Evolutionary conservation across 1,140 invertebrate genomes (phyloP), one percentile per base, ranked within the genome.

Genomic region (Telenomus remus): DNA sequence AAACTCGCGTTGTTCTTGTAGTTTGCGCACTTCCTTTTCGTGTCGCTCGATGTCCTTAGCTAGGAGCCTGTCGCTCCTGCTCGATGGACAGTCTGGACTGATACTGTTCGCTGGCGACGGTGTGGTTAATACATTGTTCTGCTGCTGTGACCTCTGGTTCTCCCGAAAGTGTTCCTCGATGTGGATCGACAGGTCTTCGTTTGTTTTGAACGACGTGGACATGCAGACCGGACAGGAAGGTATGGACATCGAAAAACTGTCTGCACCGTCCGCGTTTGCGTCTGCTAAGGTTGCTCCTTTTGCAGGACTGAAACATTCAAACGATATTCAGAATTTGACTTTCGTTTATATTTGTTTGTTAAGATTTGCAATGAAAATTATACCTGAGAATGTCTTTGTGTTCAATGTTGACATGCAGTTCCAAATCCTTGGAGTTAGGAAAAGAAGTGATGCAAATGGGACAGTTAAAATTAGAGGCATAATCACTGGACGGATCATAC

Each of bases 391-490:
- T 91, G 84, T 94, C 92, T 80, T 91, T 90, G 83, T 96, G 95
- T 81, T 95, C 94, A 15, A 95, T 92, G 84, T 96, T 96, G 0
- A 96, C 94, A 84, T 96, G 95, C 8, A 95, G 82, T 84, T 95
- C 94, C 16, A 96, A 89, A 82, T 95, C 94, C n/a, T 92, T 91
- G 8, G 91, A 91, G 65, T 92, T 92, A 14, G 91, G 89, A 84
- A 95, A 95, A 39, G 91, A 91, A 71, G 91, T 90, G 70, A 92
- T 87, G 83, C 94, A 94, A 33, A 95, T 89, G 0, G 94, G 94
- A 84, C 93, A 95, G 63, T 88, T 89, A 59, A 89, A 90, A 10
- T 85, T 77, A 66, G 66, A 61, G 42, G 46, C 33, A 56, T 83
- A 80, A n/a, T 86, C 84, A 10, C 82, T 75, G 14, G 80, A 79